Base-by-base conservation (phyloP, 2,797 vertebrate genomes). In the Bufotes viridis region DNA sequence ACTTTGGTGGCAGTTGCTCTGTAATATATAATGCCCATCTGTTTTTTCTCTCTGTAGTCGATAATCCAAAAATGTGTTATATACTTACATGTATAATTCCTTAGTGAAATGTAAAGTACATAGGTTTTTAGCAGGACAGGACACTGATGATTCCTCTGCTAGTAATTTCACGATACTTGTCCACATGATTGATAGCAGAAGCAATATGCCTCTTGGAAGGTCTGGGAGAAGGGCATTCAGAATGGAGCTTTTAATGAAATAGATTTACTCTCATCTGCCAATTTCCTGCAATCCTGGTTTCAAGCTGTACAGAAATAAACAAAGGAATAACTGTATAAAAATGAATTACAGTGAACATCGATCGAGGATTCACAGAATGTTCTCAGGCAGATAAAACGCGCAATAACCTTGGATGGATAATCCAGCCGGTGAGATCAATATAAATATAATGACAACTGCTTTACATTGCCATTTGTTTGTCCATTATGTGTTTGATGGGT, bases 171-270 rank as follows among this genome's bases (percentile, higher is more conserved):
- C 61, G 24, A 76, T 76, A 53, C 58, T 67, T 83, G 72, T 55
- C 80, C 78, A 75, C 22, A 78, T 84, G 74, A 70, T 78, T 83
- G 58, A 75, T 63, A 82, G 82, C 57, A 55, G 75, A 82, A 87
- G 86, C 72, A 87, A 83, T 87, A 58, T 78, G 70, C 76, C 81
- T 83, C 29, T 78, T 78, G 22, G 75, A 78, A 83, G 65, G 72
- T 53, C 81, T 78, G 26, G 60, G 78, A 83, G 51, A 78, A 26
- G 81, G 67, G 76, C 61, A 69, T 55, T 76, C 20, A 18, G 53
- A 70, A 84, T 84, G 74, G 61, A 87, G 74, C 82, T 83, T 88
- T 88, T 82, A 82, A 65, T 82, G 22, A 86, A 82, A 86, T 78
- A 63, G 63, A 84, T 88, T 87, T 63, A 55, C 75, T 84, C 72